A percentile compares a stretch with the other conserved stretches of the same genome.
Evolutionary conservation across 2,888 invertebrate genomes (phyloP).

Genomic region (Syrista parreyssii): DNA sequence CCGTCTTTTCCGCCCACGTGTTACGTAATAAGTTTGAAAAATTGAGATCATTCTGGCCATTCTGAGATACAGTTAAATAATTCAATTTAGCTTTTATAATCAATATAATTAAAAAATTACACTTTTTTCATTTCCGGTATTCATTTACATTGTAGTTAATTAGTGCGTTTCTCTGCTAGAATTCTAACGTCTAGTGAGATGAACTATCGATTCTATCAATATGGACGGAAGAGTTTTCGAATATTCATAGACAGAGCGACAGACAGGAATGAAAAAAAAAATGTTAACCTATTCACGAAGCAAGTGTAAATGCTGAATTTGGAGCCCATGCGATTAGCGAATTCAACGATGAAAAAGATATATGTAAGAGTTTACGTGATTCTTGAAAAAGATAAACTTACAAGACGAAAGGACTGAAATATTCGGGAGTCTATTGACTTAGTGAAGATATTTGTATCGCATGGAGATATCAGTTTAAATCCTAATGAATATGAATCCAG

Average conservation of each 20-base stretch:
- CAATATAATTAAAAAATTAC: background rate
- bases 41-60: background rate
- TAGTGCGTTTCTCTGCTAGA: background rate
- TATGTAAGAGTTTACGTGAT: background rate
- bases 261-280: background rate
- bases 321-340: constrained; percentile 54
- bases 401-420: background rate
- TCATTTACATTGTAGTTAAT: background rate
- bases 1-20: no score
- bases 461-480: background rate
- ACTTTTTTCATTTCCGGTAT: background rate
- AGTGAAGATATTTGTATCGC: background rate
- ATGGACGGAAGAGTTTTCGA: background rate
- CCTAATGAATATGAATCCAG: background rate
- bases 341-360: background rate
- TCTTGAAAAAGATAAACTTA: background rate
- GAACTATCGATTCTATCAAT: background rate
- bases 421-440: background rate
- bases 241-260: background rate
- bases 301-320: constrained; percentile 44
- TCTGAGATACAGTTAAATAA: background rate
- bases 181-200: background rate
- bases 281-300: constrained; percentile 18
- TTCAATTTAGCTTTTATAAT: background rate
- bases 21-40: background rate